Conservation (phyloP, 2,888 invertebrate species). For the Cantharis rufa region DNA sequence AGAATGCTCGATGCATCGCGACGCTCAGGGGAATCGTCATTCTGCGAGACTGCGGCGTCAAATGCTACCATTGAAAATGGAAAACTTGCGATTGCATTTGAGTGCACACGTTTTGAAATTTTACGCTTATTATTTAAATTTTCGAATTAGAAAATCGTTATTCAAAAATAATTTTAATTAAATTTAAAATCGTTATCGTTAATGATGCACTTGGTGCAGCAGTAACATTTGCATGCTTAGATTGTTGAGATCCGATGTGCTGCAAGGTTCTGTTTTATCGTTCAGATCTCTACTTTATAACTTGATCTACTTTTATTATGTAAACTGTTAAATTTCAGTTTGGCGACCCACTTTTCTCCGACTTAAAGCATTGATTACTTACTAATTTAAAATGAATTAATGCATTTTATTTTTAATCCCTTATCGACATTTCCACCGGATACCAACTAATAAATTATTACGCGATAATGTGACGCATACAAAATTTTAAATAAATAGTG, state of each 20-base stretch:
- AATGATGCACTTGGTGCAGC: conserved; percentile 1
- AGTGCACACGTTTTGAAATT: background rate
- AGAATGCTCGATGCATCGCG: conserved; percentile 38
- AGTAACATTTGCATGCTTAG: conserved; percentile 16
- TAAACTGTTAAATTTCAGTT: conserved; percentile 8
- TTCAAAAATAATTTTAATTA: background rate
- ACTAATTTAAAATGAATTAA: background rate
- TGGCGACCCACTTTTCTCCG: conserved; percentile 4
- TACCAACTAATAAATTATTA: background rate
- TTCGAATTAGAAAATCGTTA: background rate
- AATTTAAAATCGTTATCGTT: background rate
- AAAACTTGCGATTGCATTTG: background rate
- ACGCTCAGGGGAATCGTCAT: conserved; percentile 41
- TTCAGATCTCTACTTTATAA: conserved; percentile 15
- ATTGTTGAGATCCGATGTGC: conserved; percentile 10
- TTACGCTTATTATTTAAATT: background rate
- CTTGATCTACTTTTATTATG: conserved; percentile 16
- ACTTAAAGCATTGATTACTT: background rate
- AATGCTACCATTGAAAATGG: conserved; percentile 25
- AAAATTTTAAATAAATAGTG: background rate
- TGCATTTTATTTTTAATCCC: background rate
- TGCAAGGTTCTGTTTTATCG: conserved; percentile 15
- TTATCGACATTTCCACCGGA: background rate
- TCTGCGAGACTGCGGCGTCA: conserved; percentile 39
- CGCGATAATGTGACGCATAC: background rate